These are phyloP conservation scores for Villa cingulata DNA, from an alignment of 2,888 invertebrate genomes.

Conservation along the genomic window DNA sequence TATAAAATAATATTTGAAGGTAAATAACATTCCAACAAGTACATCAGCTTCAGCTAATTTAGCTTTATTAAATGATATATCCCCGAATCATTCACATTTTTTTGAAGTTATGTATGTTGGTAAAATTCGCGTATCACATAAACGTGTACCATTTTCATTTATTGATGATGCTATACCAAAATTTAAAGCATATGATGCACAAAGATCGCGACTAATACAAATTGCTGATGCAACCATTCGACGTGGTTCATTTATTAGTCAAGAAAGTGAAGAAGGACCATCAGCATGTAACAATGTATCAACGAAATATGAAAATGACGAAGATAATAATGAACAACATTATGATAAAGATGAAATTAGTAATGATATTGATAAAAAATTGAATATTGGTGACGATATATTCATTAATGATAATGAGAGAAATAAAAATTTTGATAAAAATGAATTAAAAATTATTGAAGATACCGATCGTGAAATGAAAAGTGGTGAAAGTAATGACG, in stretches of 20 bases:
- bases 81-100: conserved; percentile 77
- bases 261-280: conserved; percentile 17
- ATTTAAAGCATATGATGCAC: conserved; percentile 65
- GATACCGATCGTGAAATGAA: conserved; percentile 4
- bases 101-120: conserved; percentile 86
- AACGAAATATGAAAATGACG: conserved; percentile 4
- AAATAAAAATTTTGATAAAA: background rate
- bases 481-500: conserved; percentile 1
- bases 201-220: conserved; percentile 40
- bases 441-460: conserved; percentile 9
- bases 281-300: conserved; percentile 9
- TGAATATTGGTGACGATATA: background rate
- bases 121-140: conserved; percentile 74
- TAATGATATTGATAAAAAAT: conserved; percentile 3
- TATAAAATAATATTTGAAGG: conserved; percentile 14
- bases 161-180: conserved; percentile 83
- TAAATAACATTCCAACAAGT: conserved; percentile 32
- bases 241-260: conserved; percentile 18
- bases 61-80: conserved; percentile 46
- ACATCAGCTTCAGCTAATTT: conserved; percentile 34
- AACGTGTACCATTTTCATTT: conserved; percentile 67
- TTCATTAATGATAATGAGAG: background rate
- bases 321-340: background rate
- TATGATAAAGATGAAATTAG: conserved; percentile 1
- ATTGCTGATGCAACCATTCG: conserved; percentile 14